Evolutionary conservation across 2,113 vertebrate species (phyloP).

Genomic region (Scartelaos histophorus): DNA sequence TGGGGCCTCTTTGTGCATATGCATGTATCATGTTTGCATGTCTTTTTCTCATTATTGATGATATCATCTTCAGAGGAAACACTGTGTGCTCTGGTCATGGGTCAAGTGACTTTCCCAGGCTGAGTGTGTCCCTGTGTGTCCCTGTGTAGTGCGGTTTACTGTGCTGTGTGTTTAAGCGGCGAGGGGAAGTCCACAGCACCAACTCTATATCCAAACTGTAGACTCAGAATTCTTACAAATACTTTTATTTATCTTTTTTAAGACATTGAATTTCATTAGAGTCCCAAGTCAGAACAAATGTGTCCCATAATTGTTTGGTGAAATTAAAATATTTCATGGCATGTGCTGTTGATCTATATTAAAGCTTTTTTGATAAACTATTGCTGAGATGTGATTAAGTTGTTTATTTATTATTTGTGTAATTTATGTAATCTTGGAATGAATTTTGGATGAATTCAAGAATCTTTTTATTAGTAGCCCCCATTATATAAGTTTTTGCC

Average conservation of each 20-base stretch:
- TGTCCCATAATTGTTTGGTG: neutral
- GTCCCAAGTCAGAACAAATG: neutral
- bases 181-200: constrained; percentile 58
- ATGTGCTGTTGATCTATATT: neutral
- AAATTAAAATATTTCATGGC: neutral
- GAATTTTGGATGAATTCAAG: too few relatives aligned
- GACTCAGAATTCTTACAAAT: neutral
- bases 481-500: neutral
- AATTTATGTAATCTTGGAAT: too few relatives aligned
- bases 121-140: constrained; percentile 57
- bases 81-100: constrained; percentile 61
- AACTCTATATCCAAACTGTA: neutral
- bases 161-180: constrained; percentile 4
- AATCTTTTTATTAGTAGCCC: neutral
- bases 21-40: constrained; percentile 20
- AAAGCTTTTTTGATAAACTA: neutral
- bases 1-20: constrained; percentile 12
- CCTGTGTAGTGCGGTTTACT: constrained; percentile 3
- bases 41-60: constrained; percentile 70
- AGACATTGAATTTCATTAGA: neutral
- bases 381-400: neutral
- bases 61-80: constrained; percentile 71
- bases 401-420: neutral
- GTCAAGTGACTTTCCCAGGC: constrained; percentile 80
- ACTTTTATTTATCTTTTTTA: neutral